phyloP scores from a whole-genome alignment of 2,888 invertebrate species.

The Diarsia mendica region DNA sequence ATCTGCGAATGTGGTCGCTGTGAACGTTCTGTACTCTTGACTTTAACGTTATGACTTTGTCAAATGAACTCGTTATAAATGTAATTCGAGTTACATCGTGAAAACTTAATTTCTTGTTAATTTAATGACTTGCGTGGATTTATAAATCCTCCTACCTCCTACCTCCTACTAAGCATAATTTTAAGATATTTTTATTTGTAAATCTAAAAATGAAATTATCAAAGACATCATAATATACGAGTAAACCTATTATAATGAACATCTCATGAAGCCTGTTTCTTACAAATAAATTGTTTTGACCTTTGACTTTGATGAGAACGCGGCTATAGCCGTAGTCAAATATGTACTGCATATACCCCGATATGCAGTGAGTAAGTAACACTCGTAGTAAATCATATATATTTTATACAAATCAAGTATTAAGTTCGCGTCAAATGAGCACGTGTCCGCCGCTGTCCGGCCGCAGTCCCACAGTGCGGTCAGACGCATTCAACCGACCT shows the following conservation, averaged over 20 bases:
- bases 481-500: slow-evolving; percentile 9
- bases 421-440: background rate
- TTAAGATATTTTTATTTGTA: background rate
- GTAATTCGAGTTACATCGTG: background rate
- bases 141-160: no score
- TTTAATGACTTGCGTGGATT: background rate
- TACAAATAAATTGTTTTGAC: background rate
- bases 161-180: background rate
- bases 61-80: background rate
- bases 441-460: background rate
- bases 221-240: no score
- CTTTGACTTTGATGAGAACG: background rate
- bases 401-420: no score
- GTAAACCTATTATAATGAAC: no score
- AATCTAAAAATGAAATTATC: background rate
- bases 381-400: background rate
- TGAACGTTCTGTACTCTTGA: slow-evolving; percentile 5
- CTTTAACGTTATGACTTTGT: background rate
- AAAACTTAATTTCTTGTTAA: background rate
- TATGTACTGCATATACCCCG: background rate
- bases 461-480: slow-evolving; percentile 14
- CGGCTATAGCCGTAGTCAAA: background rate
- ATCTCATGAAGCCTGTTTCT: background rate
- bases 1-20: slow-evolving; percentile 21
- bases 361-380: background rate